Evolutionary conservation across 2,113 vertebrate genomes (phyloP), one percentile per base, ranked within the genome.

Genomic region (Hypocryptadius cinnamomeus): DNA sequence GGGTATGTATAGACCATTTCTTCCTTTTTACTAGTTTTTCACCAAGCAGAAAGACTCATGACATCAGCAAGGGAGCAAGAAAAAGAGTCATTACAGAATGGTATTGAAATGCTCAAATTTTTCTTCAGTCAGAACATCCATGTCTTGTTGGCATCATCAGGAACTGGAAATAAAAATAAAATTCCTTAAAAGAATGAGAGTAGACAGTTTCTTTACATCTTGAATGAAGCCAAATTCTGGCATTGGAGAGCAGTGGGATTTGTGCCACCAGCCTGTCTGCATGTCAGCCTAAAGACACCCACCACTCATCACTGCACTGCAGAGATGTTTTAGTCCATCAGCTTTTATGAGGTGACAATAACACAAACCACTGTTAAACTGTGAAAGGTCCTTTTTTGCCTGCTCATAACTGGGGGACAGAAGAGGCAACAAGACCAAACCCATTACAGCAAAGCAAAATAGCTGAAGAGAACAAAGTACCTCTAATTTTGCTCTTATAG

Each of bases 291-390:
- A 81, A 61, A 95, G 91, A 95, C 94, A 93, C 59, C 87, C 85
- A 79, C 81, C 13, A 45, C 95, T 96, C 91, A 91, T 94, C 92
- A 92, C 53, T 0, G 1, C 70, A 25, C 91, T 35, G 82, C 15
- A 5, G 90, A 96, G 85, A 95, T 1, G 0, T 91, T 93, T 81
- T 37, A 93, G 90, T 73, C 72, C 88, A 80, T 85, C 60, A 78
- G 85, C 83, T 95, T 96, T 96, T 95, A 96, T 92, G 90, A 79
- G 88, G 95, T 96, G 96, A 94, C 90, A 94, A 64, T 83, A 93
- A 96, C 93, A 94, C 72, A 96, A 96, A 96, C 83, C 90, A 94
- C 64, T 94, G 90, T 93, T 90, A 96, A 86, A 80, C 35, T n/a
- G 78, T 42, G 35, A 63, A 94, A 90, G 47, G 48, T 42, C 64